Evolutionary conservation across 1,140 invertebrate genomes (phyloP).

Genomic region (Bombus polaris): DNA sequence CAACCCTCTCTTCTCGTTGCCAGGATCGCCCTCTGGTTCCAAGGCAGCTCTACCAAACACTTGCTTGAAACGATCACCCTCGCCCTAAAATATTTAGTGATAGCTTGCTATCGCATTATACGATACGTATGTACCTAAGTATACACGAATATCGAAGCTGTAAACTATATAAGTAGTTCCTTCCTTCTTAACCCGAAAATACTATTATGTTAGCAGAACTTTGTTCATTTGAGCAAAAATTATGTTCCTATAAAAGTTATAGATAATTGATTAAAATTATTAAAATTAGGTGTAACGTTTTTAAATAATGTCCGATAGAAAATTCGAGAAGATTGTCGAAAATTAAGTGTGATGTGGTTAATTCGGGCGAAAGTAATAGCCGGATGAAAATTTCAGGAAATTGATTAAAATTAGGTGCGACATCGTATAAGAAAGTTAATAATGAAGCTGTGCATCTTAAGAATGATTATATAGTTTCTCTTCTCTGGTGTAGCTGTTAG

Average conservation of each 20-base stretch:
- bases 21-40: conserved; percentile 20
- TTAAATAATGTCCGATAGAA: neutral
- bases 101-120: neutral
- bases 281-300: neutral
- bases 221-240: too few relatives aligned
- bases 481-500: neutral
- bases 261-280: neutral
- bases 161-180: neutral
- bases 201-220: neutral
- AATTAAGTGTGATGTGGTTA: neutral
- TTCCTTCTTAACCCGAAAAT: neutral
- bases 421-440: neutral
- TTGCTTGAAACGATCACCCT: conserved; percentile 8
- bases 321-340: neutral
- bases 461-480: neutral
- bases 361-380: neutral
- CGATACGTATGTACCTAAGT: neutral
- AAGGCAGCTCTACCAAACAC: neutral
- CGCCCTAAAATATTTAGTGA: neutral
- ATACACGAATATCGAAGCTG: conserved; percentile 11
- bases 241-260: neutral
- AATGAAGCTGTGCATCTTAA: neutral
- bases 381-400: neutral
- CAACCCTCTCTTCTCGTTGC: conserved; percentile 61
- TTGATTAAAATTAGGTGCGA: neutral